phyloP scores from a whole-genome alignment of 2,888 invertebrate genomes.

The Macrosoma leucophasiata region DNA sequence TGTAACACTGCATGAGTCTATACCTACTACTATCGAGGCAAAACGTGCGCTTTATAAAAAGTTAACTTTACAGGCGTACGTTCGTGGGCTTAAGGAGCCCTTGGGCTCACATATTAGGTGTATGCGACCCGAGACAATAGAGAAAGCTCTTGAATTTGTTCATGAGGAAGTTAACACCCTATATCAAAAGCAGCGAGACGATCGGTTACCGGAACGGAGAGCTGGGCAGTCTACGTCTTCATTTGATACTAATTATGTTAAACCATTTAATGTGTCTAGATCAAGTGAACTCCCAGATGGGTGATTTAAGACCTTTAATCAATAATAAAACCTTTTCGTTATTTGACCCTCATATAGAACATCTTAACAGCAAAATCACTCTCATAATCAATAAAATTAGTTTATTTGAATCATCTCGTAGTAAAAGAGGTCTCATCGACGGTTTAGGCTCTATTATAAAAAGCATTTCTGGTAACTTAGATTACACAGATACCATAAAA shows the following conservation, averaged over 20 bases:
- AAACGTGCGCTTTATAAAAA: slow-evolving; percentile 5
- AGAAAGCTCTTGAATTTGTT: slow-evolving; percentile 3
- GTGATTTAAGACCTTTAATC: slow-evolving; percentile 27
- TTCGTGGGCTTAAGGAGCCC: slow-evolving; percentile 3
- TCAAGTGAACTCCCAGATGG: slow-evolving; percentile 29
- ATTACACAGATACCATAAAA: slow-evolving; percentile 8
- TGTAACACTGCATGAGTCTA: neutral
- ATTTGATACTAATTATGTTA: too few species aligned
- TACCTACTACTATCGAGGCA: slow-evolving; percentile 1
- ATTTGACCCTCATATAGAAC: slow-evolving; percentile 1
- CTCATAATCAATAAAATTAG: neutral
- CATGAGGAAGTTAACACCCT: slow-evolving; percentile 4
- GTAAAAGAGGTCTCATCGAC: slow-evolving; percentile 12
- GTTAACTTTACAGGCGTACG: neutral
- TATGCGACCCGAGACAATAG: slow-evolving; percentile 2
- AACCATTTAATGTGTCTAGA: too few species aligned
- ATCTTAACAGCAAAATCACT: neutral
- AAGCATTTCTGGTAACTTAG: slow-evolving; percentile 12
- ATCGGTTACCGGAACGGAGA: too few species aligned
- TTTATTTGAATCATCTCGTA: slow-evolving; percentile 2
- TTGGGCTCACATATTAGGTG: slow-evolving; percentile 3
- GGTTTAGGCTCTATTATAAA: slow-evolving; percentile 13
- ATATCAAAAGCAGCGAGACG: too few species aligned
- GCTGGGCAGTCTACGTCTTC: too few species aligned
- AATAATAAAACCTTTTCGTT: slow-evolving; percentile 7